phyloP scores from a whole-genome alignment of 2,797 vertebrate genomes.

The Phataginus tetradactyla region DNA sequence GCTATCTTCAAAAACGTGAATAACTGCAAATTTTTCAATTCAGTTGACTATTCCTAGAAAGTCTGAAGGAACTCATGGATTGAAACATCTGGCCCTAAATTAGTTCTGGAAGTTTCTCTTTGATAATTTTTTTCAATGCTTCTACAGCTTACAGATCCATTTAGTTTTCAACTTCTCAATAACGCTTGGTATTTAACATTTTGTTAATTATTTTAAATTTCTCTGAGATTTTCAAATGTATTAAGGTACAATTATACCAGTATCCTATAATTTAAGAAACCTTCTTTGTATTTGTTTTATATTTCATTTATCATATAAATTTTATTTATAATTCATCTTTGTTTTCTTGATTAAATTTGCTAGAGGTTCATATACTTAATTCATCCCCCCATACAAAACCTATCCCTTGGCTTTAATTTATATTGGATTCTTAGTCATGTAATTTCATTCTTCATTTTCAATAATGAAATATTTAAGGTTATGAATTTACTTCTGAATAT shows the following conservation, averaged over 20 bases:
- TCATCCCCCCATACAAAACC: background rate
- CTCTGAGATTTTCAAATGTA: constrained; percentile 46
- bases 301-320: constrained; percentile 56
- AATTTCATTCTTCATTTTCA: constrained; percentile 68
- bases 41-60: constrained; percentile 11
- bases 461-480: constrained; percentile 61
- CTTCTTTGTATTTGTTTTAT: background rate
- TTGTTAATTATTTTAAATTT: constrained; percentile 51
- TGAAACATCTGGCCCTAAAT: constrained; percentile 21
- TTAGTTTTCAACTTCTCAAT: constrained; percentile 18
- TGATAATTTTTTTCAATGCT: constrained; percentile 44
- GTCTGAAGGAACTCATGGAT: background rate
- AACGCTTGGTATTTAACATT: constrained; percentile 8
- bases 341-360: constrained; percentile 70
- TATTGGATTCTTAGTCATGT: constrained; percentile 48
- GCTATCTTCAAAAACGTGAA: constrained; percentile 48
- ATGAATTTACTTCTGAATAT: constrained; percentile 64
- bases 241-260: constrained; percentile 10
- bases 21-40: constrained; percentile 50
- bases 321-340: constrained; percentile 64
- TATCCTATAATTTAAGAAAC: constrained; percentile 30
- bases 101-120: constrained; percentile 35
- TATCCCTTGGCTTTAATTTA: constrained; percentile 44
- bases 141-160: background rate
- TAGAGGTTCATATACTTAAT: constrained; percentile 62